phyloP scores from a whole-genome alignment of 2,113 vertebrate species.

The Petromus typicus region DNA sequence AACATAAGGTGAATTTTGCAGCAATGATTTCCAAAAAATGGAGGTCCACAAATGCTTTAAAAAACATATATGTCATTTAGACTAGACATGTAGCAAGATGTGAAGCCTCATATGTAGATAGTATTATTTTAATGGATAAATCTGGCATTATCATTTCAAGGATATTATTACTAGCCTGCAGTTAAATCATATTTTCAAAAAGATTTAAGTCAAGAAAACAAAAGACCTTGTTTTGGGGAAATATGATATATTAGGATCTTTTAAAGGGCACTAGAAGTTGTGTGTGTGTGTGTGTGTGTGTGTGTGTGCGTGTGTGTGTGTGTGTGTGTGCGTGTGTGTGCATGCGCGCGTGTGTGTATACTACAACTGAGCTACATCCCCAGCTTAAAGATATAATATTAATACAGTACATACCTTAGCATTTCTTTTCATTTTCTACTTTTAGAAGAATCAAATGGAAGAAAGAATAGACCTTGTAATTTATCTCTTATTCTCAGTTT shows the following conservation, averaged over 20 bases:
- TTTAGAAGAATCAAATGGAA: conserved; percentile 14
- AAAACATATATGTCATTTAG: background rate
- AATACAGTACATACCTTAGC: background rate
- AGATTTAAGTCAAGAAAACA: background rate
- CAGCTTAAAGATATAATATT: background rate
- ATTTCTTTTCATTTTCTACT: conserved; percentile 48
- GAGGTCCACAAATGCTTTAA: background rate
- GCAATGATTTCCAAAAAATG: background rate
- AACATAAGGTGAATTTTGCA: background rate
- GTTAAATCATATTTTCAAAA: conserved; percentile 5
- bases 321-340: too few species aligned
- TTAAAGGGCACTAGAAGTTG: background rate
- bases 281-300: background rate
- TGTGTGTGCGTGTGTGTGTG: too few species aligned
- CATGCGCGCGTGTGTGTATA: background rate
- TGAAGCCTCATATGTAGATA: background rate
- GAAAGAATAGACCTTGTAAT: background rate
- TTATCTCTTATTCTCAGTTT: background rate
- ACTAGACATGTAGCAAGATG: background rate
- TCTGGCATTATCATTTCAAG: background rate
- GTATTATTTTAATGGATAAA: background rate
- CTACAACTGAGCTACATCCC: background rate
- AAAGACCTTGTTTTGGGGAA: background rate
- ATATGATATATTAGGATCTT: background rate
- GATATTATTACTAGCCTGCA: conserved; percentile 22